phyloP scores from a whole-genome alignment of 2,113 vertebrate genomes.

The Galeopterus variegatus region DNA sequence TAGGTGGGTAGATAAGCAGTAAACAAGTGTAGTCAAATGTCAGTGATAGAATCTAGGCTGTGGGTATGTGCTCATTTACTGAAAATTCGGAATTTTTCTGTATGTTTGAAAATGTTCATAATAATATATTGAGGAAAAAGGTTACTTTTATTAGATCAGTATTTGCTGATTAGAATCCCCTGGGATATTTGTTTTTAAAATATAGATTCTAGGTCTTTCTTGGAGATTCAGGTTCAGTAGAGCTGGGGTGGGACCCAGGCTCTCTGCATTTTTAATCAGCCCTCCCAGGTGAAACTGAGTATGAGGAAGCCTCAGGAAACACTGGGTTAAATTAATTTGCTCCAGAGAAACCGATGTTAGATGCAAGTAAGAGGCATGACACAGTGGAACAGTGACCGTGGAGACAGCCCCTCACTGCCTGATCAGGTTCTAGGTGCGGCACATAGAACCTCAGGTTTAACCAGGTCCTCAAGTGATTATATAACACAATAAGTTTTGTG shows the following conservation, averaged over 20 bases:
- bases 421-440: not conserved
- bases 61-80: not conserved
- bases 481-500: not conserved
- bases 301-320: not conserved
- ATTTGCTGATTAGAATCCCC: not conserved
- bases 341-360: not conserved
- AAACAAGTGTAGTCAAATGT: not conserved
- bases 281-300: no score
- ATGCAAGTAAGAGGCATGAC: not conserved
- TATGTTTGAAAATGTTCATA: constrained; percentile 3
- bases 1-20: rapidly evolving
- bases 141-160: not conserved
- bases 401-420: rapidly evolving
- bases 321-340: not conserved
- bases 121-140: not conserved
- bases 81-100: not conserved
- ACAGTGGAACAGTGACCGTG: rapidly evolving
- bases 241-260: not conserved
- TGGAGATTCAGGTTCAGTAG: not conserved
- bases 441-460: not conserved
- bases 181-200: not conserved
- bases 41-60: not conserved
- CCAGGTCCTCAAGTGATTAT: no score
- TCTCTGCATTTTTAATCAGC: not conserved
- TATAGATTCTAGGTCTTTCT: not conserved